These are phyloP conservation scores for Osmoderma eremita DNA, from an alignment of 2,888 invertebrate species.

Conservation along the genomic window DNA sequence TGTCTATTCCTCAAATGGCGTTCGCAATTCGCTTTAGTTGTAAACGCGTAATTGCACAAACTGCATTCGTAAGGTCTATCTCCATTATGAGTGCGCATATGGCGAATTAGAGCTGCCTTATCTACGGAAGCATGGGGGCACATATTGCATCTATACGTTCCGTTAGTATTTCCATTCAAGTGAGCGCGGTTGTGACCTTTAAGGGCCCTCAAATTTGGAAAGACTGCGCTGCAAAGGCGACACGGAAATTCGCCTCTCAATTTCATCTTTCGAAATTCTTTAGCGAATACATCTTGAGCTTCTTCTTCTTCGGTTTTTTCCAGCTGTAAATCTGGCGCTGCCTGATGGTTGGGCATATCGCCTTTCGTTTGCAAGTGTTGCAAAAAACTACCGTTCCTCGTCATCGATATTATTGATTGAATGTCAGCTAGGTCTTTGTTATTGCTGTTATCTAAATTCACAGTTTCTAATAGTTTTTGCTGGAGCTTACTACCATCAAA, in stretches of 20 bases:
- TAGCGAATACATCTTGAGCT: constrained; percentile 84
- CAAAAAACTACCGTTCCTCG: constrained; percentile 74
- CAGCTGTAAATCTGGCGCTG: constrained; percentile 49
- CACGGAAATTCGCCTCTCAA: constrained; percentile 90
- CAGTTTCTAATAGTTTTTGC: constrained; percentile 53
- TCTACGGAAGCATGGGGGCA: constrained; percentile 90
- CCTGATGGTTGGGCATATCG: constrained; percentile 30
- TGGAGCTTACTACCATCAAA: constrained; percentile 52
- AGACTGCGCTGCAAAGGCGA: constrained; percentile 85
- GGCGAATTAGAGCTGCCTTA: constrained; percentile 90
- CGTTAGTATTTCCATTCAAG: constrained; percentile 76
- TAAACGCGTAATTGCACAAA: constrained; percentile 96
- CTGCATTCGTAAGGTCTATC: constrained; percentile 95
- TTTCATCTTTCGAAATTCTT: constrained; percentile 90
- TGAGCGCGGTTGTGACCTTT: constrained; percentile 93
- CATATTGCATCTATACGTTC: constrained; percentile 92
- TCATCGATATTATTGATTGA: constrained; percentile 83
- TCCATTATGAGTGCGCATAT: constrained; percentile 94
- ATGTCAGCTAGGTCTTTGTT: constrained; percentile 86
- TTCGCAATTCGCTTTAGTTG: constrained; percentile 97
- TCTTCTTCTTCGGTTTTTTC: constrained; percentile 70
- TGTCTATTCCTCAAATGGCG: constrained; percentile 93
- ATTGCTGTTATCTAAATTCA: constrained; percentile 61
- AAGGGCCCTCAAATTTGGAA: constrained; percentile 87
- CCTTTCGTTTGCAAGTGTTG: constrained; percentile 69